phyloP scores from a whole-genome alignment of 2,888 invertebrate species.

The Phortica magna region DNA sequence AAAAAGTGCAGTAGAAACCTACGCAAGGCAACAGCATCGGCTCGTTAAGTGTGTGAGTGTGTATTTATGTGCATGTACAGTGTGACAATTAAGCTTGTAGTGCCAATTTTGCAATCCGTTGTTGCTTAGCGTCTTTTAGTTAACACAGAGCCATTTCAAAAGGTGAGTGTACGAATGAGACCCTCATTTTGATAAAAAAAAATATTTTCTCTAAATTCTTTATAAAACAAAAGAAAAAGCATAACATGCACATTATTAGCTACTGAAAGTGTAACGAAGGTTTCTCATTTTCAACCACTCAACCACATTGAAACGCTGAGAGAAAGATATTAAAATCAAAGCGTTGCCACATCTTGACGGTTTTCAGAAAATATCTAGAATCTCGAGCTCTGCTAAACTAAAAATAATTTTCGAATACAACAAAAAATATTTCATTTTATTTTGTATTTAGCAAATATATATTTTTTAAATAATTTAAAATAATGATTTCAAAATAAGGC shows the following conservation, averaged over 20 bases:
- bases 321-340: neutral
- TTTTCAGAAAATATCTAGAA: neutral
- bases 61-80: slow-evolving; percentile 3
- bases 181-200: neutral
- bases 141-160: neutral
- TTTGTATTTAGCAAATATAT: too few species aligned
- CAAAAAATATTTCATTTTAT: too few species aligned
- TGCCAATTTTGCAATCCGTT: neutral
- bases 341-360: neutral
- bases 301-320: neutral
- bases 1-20: neutral
- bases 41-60: neutral
- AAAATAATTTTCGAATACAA: neutral
- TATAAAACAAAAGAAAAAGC: too few species aligned
- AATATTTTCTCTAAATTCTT: neutral
- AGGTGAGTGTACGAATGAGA: neutral
- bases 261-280: too few species aligned
- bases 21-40: neutral
- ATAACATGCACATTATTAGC: too few species aligned
- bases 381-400: neutral
- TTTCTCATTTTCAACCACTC: slow-evolving; percentile 5
- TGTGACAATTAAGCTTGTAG: neutral
- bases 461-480: too few species aligned
- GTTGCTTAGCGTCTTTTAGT: neutral
- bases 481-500: too few species aligned